These are phyloP conservation scores for Calosoma granatense DNA, from an alignment of 1,140 invertebrate genomes.

Conservation along the genomic window DNA sequence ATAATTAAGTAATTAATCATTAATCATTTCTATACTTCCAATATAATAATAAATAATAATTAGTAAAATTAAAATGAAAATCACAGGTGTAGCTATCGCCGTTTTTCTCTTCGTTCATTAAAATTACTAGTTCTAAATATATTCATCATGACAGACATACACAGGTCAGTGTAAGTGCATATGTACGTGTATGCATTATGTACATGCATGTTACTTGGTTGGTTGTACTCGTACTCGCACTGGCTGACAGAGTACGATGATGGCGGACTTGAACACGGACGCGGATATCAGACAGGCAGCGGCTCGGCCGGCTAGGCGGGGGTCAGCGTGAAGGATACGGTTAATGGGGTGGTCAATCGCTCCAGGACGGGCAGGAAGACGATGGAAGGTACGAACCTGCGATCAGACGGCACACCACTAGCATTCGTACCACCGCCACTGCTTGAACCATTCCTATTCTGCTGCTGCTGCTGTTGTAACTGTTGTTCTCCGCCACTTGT, in stretches of 20 bases:
- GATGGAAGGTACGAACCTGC: constrained; percentile 68
- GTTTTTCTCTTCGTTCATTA: constrained; percentile 27
- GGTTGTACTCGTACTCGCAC: too few relatives aligned
- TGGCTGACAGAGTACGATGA: too few relatives aligned
- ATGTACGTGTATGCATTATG: constrained; percentile 8
- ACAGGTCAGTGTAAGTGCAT: constrained; percentile 21
- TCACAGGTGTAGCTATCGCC: constrained; percentile 37
- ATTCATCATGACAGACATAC: constrained; percentile 17
- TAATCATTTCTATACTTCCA: not conserved
- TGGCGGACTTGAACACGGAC: not conserved
- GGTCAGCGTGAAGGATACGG: constrained; percentile 83
- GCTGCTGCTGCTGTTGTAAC: too few relatives aligned
- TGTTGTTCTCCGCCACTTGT: constrained; percentile 19
- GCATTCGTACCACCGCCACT: constrained; percentile 19
- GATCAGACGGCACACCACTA: constrained; percentile 28
- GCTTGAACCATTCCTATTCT: constrained; percentile 28
- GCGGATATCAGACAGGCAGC: not conserved
- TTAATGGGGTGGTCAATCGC: constrained; percentile 66
- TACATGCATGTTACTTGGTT: not conserved
- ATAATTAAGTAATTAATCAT: constrained; percentile 19
- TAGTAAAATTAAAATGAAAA: constrained; percentile 34
- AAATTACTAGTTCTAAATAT: constrained; percentile 23
- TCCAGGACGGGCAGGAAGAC: constrained; percentile 85
- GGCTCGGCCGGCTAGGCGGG: constrained; percentile 53
- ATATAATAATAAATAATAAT: constrained; percentile 31